Base-by-base conservation (phyloP, 2,113 vertebrate species). In the Salvelinus alpinus region DNA sequence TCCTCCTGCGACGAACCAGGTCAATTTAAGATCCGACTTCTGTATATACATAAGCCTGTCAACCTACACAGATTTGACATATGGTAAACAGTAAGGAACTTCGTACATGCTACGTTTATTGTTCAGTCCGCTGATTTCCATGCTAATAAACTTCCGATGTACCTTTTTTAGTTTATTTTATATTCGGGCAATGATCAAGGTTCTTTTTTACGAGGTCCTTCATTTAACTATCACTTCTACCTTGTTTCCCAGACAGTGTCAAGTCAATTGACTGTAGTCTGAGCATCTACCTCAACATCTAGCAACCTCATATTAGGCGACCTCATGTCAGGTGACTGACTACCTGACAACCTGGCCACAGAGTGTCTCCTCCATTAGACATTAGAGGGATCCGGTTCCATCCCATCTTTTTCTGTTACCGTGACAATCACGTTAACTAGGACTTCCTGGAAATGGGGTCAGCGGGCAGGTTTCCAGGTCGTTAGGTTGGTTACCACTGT, bases 361-460 rank as follows among this genome's bases (percentile, higher is more conserved):
- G 66, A 44, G 38, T 44, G 38, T 44, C 38, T 44, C 11, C 31
- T 4, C 44, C n/a, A 16, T 48, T 5, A 22, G 34, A 69, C 68
- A 18, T 18, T 54, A 54, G 3, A n/a, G 34, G 68, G 68, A 47
- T 48, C 44, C n/a, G 44, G 8, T 47, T 44, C 68, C 68, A 48
- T 70, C 68, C 68, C 44, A 48, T 70, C 38, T 22, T 38, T 48
- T 8, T 48, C 38, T 47, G 68, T 70, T 70, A 22, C 68, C 22
- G 44, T 70, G 68, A 70, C 68, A 18, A 70, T 70, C 44, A 14
- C 66, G 48, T 70, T 25, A 54, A 54, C 51, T 18, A 24, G 38
- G 16, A 44, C 29, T 68, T 68, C 66, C 66, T 68, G 66, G 66
- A 68, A 68, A 68, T 6, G 5, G 31, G 18, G 66, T 31, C 29